Percentiles rank a stretch among this genome's conserved stretches.
phyloP scores from a whole-genome alignment of 1,140 invertebrate species.

The Ceratosolen solmsi region DNA sequence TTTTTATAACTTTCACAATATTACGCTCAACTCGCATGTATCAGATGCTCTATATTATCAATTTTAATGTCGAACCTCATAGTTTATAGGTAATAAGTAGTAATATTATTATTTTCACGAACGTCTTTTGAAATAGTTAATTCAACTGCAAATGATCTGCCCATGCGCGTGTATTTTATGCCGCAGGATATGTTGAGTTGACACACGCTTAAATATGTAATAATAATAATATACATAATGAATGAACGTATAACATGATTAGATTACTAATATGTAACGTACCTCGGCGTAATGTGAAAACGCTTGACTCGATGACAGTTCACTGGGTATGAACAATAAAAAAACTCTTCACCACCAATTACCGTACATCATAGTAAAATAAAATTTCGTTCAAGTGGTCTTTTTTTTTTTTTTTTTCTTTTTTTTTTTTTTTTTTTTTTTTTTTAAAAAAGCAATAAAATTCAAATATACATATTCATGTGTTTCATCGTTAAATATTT shows the following conservation, averaged over 20 bases:
- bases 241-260: background rate
- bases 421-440: too few species aligned
- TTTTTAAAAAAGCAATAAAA: constrained; percentile 4
- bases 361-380: background rate
- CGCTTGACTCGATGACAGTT: background rate
- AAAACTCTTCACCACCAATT: background rate
- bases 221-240: background rate
- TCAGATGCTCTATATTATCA: background rate
- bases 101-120: background rate
- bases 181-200: background rate
- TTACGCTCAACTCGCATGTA: background rate
- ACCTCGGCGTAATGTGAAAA: background rate
- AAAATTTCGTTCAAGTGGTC: background rate
- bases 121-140: background rate
- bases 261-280: background rate
- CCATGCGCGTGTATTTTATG: background rate
- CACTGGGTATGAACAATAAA: background rate
- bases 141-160: background rate
- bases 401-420: too few species aligned
- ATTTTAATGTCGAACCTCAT: background rate
- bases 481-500: background rate
- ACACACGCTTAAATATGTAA: background rate
- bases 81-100: background rate
- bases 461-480: background rate
- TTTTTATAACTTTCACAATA: background rate